Conservation (phyloP, 2,797 vertebrate species). For the Alauda arvensis region DNA sequence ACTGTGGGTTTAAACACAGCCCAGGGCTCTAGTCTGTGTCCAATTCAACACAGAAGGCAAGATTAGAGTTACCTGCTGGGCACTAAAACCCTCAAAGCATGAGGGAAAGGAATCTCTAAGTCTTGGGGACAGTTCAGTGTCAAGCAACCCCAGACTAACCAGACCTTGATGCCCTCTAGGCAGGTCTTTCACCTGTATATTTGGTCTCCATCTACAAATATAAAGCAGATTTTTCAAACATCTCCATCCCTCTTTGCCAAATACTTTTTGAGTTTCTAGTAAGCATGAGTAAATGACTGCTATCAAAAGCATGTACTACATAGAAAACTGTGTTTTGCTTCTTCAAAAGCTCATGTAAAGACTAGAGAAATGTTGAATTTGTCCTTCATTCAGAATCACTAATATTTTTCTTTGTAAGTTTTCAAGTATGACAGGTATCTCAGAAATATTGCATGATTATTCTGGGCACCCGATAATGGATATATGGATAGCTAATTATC, state of each 20-base stretch:
- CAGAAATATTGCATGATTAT: neutral
- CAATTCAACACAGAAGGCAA: slow-evolving; percentile 20
- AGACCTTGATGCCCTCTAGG: neutral
- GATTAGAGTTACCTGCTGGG: neutral
- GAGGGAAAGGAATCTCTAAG: neutral
- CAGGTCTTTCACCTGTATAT: neutral
- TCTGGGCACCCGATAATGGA: neutral
- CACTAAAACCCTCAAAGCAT: neutral
- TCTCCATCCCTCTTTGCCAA: accelerated
- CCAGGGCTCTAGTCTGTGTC: neutral
- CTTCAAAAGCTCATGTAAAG: neutral
- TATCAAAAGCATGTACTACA: neutral
- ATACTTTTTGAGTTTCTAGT: neutral
- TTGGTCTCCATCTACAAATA: neutral
- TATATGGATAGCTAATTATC: slow-evolving; percentile 8
- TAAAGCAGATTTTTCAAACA: neutral
- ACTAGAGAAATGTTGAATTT: neutral
- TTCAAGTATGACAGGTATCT: neutral
- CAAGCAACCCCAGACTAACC: neutral
- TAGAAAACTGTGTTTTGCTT: neutral
- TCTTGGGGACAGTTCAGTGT: neutral
- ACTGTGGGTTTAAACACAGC: neutral
- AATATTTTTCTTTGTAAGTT: neutral
- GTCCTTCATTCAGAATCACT: neutral
- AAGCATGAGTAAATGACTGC: neutral